These are phyloP conservation scores for Diploptera punctata DNA, from an alignment of 2,888 invertebrate genomes.

Conservation along the genomic window DNA sequence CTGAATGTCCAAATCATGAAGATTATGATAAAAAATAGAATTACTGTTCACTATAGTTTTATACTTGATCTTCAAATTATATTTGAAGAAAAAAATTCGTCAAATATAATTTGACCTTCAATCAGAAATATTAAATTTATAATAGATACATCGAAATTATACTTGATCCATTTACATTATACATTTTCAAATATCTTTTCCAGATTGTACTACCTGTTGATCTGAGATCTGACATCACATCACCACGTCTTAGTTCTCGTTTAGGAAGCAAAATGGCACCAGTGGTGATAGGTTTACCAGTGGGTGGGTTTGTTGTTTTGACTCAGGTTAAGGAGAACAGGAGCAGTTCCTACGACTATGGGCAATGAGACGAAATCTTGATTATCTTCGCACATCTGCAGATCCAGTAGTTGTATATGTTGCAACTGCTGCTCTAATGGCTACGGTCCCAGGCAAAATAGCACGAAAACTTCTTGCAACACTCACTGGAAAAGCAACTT, in stretches of 20 bases:
- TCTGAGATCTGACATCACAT: conserved; percentile 45
- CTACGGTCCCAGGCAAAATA: conserved; percentile 47
- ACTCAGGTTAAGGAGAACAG: too few relatives aligned
- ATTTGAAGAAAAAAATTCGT: conserved; percentile 10
- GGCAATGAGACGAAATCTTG: conserved; percentile 59
- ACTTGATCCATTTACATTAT: too few relatives aligned
- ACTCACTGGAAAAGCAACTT: conserved; percentile 44
- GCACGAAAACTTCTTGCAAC: conserved; percentile 36
- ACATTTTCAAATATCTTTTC: too few relatives aligned
- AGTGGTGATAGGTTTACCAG: conserved; percentile 56
- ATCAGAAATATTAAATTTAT: too few relatives aligned
- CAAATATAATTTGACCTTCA: too few relatives aligned
- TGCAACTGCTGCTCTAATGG: conserved; percentile 55
- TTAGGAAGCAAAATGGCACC: conserved; percentile 53
- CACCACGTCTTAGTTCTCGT: conserved; percentile 45
- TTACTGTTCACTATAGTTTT: neutral
- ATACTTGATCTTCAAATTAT: neutral
- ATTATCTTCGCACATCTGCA: conserved; percentile 57
- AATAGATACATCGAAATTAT: neutral
- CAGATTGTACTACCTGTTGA: conserved; percentile 55
- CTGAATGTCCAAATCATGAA: too few relatives aligned
- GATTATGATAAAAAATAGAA: neutral
- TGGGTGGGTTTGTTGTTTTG: conserved; percentile 62
- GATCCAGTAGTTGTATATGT: conserved; percentile 59
- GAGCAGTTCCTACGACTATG: conserved; percentile 65